Evolutionary conservation across 2,797 vertebrate genomes (phyloP).

Genomic region (Taenioides sp.): DNA sequence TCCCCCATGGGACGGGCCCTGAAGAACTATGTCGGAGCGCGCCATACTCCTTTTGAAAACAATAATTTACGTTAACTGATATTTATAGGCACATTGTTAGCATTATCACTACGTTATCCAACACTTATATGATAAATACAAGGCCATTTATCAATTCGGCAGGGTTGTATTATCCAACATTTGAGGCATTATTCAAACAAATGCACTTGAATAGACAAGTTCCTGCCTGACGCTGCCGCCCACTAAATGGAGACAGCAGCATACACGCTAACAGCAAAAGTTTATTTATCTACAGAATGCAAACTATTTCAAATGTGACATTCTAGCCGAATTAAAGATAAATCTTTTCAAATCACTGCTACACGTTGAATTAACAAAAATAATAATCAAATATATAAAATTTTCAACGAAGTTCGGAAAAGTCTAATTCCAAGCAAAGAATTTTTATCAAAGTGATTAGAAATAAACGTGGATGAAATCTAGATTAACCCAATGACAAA

Average conservation of each 20-base stretch:
- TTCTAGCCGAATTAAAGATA: constrained; percentile 3
- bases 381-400: background rate
- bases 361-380: background rate
- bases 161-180: background rate
- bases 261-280: background rate
- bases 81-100: accelerated
- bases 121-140: no score
- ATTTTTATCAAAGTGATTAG: background rate
- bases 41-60: constrained; percentile 22
- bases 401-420: background rate
- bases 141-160: background rate
- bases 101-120: no score
- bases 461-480: background rate
- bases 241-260: background rate
- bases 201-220: background rate
- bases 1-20: no score
- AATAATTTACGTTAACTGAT: background rate
- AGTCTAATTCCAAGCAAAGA: no score
- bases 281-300: background rate
- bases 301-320: background rate
- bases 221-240: background rate
- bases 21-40: background rate
- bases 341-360: background rate
- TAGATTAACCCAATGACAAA: background rate
- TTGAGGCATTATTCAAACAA: background rate